Conservation (phyloP, 2,888 invertebrate genomes). For the Drosophila prolongata region DNA sequence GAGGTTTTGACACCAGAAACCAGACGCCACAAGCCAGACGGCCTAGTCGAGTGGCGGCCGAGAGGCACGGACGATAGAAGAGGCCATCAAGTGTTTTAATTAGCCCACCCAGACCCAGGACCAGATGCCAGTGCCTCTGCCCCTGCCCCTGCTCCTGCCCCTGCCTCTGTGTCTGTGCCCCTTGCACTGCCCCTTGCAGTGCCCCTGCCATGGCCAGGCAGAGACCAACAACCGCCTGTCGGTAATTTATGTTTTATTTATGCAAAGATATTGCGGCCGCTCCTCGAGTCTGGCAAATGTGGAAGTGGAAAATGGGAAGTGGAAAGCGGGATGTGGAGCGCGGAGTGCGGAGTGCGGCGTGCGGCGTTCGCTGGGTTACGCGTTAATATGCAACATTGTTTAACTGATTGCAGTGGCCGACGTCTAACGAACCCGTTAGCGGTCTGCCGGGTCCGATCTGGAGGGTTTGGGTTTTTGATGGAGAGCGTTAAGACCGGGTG, state of each 20-base stretch:
- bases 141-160: background rate
- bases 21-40: constrained; percentile 1
- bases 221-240: constrained; percentile 55
- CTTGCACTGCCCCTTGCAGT: background rate
- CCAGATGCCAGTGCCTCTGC: constrained; percentile 12
- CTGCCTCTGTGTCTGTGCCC: background rate
- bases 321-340: background rate
- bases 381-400: constrained; percentile 78
- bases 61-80: constrained; percentile 46
- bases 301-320: constrained; percentile 9
- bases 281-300: constrained; percentile 12
- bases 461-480: constrained; percentile 7
- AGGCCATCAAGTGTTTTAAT: constrained; percentile 76
- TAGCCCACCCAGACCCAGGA: constrained; percentile 49
- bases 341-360: background rate
- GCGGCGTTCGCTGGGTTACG: constrained; percentile 27
- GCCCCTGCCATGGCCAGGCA: constrained; percentile 5
- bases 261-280: constrained; percentile 69
- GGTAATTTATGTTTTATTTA: constrained; percentile 78
- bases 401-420: constrained; percentile 69
- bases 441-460: background rate
- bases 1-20: constrained; percentile 39
- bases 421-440: constrained; percentile 12
- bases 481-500: background rate
- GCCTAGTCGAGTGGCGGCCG: constrained; percentile 5